Evolutionary conservation across 2,888 invertebrate species (phyloP).

Genomic region (Empis stercorea): DNA sequence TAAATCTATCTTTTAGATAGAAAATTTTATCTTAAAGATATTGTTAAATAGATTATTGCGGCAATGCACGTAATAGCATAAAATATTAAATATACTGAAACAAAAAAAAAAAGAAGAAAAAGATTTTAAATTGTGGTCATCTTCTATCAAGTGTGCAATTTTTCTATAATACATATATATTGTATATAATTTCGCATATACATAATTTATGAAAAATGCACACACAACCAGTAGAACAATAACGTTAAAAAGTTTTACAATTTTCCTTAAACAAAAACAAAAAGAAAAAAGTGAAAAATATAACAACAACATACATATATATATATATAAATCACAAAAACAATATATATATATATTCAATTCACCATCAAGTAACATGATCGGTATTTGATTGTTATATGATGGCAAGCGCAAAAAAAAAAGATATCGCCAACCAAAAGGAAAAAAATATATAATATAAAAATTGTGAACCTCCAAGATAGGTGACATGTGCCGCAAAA

Average conservation of each 20-base stretch:
- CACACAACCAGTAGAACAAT: neutral
- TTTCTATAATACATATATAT: conserved; percentile 12
- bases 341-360: no score
- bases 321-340: conserved; percentile 2
- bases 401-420: neutral
- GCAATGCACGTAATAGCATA: no score
- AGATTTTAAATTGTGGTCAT: neutral
- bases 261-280: no score
- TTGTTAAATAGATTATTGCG: no score
- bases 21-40: no score
- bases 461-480: conserved; percentile 12
- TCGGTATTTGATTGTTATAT: conserved; percentile 17
- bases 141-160: conserved; percentile 7
- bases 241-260: neutral
- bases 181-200: neutral
- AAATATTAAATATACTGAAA: no score
- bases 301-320: neutral
- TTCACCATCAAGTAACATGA: conserved; percentile 16
- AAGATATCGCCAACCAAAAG: conserved; percentile 7
- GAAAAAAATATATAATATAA: no score
- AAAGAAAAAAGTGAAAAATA: no score
- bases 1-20: no score
- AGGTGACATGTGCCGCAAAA: conserved; percentile 19
- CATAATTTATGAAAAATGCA: neutral
- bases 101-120: no score